Evolutionary conservation across 2,888 invertebrate species (phyloP).

Genomic region (Mythimna albipuncta): DNA sequence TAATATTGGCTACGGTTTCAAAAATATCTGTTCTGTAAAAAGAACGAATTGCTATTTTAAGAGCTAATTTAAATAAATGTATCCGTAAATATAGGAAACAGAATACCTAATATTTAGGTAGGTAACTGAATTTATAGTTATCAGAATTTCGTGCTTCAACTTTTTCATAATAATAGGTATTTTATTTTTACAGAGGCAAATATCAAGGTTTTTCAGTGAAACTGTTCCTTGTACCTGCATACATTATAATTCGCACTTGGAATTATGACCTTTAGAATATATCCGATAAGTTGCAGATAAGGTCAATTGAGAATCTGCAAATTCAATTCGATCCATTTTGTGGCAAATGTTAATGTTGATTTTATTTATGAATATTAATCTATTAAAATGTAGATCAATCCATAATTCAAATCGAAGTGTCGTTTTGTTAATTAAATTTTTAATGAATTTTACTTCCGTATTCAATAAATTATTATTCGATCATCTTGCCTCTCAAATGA

Average conservation of each 20-base stretch:
- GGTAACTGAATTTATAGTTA: not conserved
- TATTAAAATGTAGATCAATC: constrained; percentile 23
- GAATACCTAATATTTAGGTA: not conserved
- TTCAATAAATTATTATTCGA: not conserved
- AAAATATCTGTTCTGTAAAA: not conserved
- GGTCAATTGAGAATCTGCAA: constrained; percentile 40
- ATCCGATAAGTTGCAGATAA: constrained; percentile 42
- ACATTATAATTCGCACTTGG: constrained; percentile 29
- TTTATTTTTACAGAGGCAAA: constrained; percentile 19
- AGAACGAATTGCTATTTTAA: not conserved
- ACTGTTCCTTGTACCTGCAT: constrained; percentile 32
- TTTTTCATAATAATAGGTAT: constrained; percentile 20
- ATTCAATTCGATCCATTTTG: constrained; percentile 18
- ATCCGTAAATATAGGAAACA: constrained; percentile 11
- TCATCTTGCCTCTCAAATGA: not conserved
- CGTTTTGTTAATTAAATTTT: not conserved
- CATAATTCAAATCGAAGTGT: not conserved
- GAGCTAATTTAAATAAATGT: not conserved
- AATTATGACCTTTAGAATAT: constrained; percentile 38
- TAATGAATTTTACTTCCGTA: constrained; percentile 3
- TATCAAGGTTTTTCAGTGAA: constrained; percentile 44
- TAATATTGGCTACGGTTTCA: not conserved
- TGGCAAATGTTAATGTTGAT: constrained; percentile 36
- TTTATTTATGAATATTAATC: constrained; percentile 42
- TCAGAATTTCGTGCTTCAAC: not conserved